Percentiles rank a stretch among this genome's conserved stretches.
These are phyloP conservation scores for Drosophila sucinea DNA, from an alignment of 1,140 invertebrate genomes.

Conservation along the genomic window DNA sequence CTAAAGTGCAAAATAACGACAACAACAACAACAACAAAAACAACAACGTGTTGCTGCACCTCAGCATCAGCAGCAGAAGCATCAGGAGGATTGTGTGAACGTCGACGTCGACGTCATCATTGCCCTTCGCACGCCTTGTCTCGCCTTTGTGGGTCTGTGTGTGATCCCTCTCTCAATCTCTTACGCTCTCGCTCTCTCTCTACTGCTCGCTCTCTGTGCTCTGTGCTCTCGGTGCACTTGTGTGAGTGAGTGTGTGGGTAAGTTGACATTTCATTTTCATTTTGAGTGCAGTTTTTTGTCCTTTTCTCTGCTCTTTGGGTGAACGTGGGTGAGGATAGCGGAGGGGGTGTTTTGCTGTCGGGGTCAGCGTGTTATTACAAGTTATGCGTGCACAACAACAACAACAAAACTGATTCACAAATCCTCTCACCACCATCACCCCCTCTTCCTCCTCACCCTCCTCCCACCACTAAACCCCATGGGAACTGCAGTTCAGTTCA, in stretches of 20 bases:
- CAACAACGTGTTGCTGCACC: constrained; percentile 49
- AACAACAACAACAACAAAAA: constrained; percentile 23
- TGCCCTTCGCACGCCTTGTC: constrained; percentile 51
- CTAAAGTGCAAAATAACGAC: constrained; percentile 11
- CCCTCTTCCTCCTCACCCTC: neutral
- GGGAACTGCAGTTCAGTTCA: constrained; percentile 8
- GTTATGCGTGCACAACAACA: constrained; percentile 53
- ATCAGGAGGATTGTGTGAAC: neutral
- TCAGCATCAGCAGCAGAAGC: constrained; percentile 12
- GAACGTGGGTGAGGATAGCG: neutral
- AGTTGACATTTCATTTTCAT: constrained; percentile 74
- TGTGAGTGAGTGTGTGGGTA: constrained; percentile 50
- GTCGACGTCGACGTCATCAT: constrained; percentile 45
- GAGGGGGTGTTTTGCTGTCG: constrained; percentile 25
- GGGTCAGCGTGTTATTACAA: constrained; percentile 71
- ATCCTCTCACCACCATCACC: neutral
- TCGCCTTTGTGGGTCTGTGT: constrained; percentile 1
- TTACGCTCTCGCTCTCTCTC: neutral
- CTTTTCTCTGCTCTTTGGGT: constrained; percentile 33
- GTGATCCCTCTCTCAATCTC: neutral
- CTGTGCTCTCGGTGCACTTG: neutral
- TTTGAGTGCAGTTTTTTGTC: constrained; percentile 55
- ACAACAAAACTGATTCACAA: constrained; percentile 29
- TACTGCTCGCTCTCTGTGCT: neutral
- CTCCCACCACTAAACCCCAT: constrained; percentile 12